Evolutionary conservation across 1,140 invertebrate genomes (phyloP).

Genomic region (Drosophila rufa): DNA sequence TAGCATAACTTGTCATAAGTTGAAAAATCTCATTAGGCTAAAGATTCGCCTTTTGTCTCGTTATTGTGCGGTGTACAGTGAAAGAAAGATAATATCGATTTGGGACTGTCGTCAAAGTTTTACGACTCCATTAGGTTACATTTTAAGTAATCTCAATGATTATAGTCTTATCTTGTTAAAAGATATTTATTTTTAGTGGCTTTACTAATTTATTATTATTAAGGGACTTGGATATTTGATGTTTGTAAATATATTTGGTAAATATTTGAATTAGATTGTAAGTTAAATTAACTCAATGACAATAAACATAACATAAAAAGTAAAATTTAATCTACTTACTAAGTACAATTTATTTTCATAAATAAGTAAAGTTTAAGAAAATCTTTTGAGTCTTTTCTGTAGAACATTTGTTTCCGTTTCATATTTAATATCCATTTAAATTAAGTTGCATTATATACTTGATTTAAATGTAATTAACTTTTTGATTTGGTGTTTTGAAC

Average conservation of each 20-base stretch:
- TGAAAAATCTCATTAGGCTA: slow-evolving; percentile 83
- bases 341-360: no score
- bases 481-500: not conserved
- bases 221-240: not conserved
- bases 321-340: no score
- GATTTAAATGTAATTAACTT: not conserved
- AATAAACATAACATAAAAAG: no score
- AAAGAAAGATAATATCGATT: slow-evolving; percentile 1
- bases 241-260: not conserved
- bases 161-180: not conserved
- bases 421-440: no score
- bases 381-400: no score
- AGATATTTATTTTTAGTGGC: not conserved
- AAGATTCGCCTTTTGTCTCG: slow-evolving; percentile 52
- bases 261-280: accelerated
- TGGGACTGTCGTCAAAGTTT: not conserved
- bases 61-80: slow-evolving; percentile 18
- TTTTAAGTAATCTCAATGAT: not conserved
- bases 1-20: slow-evolving; percentile 84
- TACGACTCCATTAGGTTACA: not conserved
- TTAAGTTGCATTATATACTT: not conserved
- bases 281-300: no score
- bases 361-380: no score
- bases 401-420: no score
- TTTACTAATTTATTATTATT: not conserved